Base-by-base conservation (phyloP, 2,113 vertebrate species). In the Dromaius novaehollandiae region DNA sequence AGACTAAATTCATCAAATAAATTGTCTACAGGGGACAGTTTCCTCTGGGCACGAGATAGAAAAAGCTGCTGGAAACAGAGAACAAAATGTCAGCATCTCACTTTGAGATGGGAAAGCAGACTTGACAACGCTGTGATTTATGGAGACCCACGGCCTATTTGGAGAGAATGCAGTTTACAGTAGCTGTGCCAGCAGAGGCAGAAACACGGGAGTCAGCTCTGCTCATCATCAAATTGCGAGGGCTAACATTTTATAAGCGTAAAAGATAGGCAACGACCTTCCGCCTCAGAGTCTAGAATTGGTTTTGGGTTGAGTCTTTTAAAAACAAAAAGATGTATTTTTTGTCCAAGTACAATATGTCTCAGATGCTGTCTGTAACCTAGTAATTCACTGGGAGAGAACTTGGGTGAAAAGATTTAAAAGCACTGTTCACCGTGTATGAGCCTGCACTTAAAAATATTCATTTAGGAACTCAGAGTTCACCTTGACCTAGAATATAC, bases 401-500 rank as follows among this genome's bases (percentile, higher is more conserved):
- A 82, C 60, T 79, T 70, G 9, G 64, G 56, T 38, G 91, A 94
- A 90, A 97, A 98, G 97, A 98, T 98, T 98, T 96, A 98, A 95
- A 92, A 97, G 95, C 40, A 11, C 63, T 86, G 86, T 88, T 93
- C 30, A 8, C 80, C 81, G 82, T 19, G 44, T 78, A 70, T 2
- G 28, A 96, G 93, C 86, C 74, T 87, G 53, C 40, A 44, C 91
- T 94, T 93, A 84, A 86, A 97, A 97, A 95, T 34, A 92, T 32
- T 96, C 96, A 80, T 92, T 97, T 93, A 88, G 89, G 96, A 96
- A 83, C 89, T 86, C 77, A 88, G 93, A 82, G 93, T 96, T 98
- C 93, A 97, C 97, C 97, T 98, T 97, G 97, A 97, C 98, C 96
- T 90, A 90, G 83, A 97, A 95, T 95, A 89, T 75, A 89, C 88